Evolutionary conservation across 2,113 vertebrate genomes (phyloP), one percentile per base, ranked within the genome.

Genomic region (Erythrocercus mccallii): DNA sequence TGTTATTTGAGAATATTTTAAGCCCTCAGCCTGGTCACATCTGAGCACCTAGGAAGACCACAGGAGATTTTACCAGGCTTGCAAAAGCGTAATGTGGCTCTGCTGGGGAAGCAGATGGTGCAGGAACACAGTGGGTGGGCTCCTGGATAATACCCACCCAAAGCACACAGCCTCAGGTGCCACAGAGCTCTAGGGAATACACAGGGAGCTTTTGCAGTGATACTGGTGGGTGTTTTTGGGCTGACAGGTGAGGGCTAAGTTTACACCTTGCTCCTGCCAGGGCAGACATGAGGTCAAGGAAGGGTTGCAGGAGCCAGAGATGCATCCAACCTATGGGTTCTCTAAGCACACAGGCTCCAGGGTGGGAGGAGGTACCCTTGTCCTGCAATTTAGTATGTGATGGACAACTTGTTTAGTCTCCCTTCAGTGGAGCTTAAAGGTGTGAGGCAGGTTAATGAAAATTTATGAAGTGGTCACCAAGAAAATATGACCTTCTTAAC

Each of bases 241-340:
- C 25, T 81, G 38, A 61, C 71, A 83, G 64, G 30, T 57, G 15
- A 50, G 14, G 30, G 35, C 20, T 40, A 11, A 31, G 18, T 37
- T 45, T n/a, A 4, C 50, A 40, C 58, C 47, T 72, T 17, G 17
- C 21, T 71, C 23, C 37, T 85, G 54, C 31, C 71, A 65, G 72
- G 28, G n/a, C 42, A 61, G 48, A 48, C 50, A 15, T 56, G 45
- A 38, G 37, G n/a, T 60, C 38, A 48, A n/a, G 62, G 37, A 48
- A 71, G 24, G 15, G 30, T 9, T 79, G 7, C 10, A 25, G 24
- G 35, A 81, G 28, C 44, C 44, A 38, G 81, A 25, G 28, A 20
- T 27, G 20, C 0, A 4, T 40, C 19, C 40, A 40, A 27, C 0
- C 1, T 35, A 3, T 0, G 1, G 19, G 10, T 2, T n/a, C 12